Conservation (phyloP, 1,140 invertebrate species). For the Papilio polytes region DNA sequence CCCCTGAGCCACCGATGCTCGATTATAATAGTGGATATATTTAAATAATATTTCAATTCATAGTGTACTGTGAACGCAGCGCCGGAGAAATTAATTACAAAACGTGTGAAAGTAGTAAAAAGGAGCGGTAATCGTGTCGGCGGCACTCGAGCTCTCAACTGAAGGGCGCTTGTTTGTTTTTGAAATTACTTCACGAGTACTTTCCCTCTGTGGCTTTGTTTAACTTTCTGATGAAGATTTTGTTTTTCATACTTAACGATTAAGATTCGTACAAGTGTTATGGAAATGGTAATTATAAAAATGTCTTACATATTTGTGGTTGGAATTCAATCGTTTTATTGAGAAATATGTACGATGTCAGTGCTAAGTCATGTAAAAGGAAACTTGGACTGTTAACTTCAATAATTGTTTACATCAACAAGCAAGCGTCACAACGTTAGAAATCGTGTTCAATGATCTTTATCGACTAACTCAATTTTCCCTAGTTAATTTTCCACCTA, state of each 20-base stretch:
- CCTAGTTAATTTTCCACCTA: constrained; percentile 8
- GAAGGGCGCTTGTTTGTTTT: constrained; percentile 39
- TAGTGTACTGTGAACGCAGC: background rate
- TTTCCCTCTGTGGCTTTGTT: constrained; percentile 39
- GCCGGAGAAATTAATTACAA: constrained; percentile 35
- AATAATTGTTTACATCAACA: background rate
- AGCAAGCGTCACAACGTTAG: background rate
- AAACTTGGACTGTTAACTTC: background rate
- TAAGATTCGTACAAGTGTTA: background rate
- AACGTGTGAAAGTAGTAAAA: constrained; percentile 39
- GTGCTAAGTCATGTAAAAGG: background rate
- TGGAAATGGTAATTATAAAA: background rate
- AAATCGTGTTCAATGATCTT: background rate
- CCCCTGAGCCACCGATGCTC: no score
- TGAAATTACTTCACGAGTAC: constrained; percentile 36
- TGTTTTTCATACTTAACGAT: constrained; percentile 30
- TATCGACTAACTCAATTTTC: background rate
- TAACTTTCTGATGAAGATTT: constrained; percentile 35
- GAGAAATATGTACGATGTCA: background rate
- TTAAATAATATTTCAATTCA: background rate
- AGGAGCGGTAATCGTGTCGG: constrained; percentile 36
- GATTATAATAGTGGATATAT: no score
- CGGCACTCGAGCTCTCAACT: constrained; percentile 28
- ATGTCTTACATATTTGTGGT: background rate
- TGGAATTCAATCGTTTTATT: background rate